phyloP scores from a whole-genome alignment of 2,113 vertebrate genomes.

The Brienomyrus longianalis region DNA sequence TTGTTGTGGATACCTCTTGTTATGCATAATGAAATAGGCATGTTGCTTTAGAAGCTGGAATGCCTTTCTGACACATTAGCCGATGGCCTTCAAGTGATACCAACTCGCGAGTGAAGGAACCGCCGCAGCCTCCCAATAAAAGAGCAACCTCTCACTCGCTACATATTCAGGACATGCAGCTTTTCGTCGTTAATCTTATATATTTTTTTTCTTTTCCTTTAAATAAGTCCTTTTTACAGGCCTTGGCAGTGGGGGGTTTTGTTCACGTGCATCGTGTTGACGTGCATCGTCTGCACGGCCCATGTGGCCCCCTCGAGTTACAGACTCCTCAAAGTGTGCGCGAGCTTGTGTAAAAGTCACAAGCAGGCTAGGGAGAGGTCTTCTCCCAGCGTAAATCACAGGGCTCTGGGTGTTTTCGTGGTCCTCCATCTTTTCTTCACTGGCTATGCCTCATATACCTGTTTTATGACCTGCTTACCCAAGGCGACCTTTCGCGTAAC shows the following conservation, averaged over 20 bases:
- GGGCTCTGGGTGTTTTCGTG: neutral
- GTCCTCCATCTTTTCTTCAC: neutral
- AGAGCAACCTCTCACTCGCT: neutral
- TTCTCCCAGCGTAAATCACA: neutral
- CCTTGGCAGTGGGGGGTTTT: neutral
- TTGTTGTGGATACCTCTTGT: conserved; percentile 9
- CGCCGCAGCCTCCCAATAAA: neutral
- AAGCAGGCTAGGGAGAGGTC: neutral
- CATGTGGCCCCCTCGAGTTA: neutral
- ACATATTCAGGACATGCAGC: neutral
- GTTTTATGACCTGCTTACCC: conserved; percentile 5
- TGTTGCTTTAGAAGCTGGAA: neutral
- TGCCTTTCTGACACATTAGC: conserved; percentile 13
- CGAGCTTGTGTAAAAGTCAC: neutral
- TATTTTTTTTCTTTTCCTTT: neutral
- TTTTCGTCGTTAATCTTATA: neutral
- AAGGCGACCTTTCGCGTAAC: conserved; percentile 10
- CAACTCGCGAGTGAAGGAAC: neutral
- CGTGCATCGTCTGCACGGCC: neutral
- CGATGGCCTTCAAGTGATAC: neutral
- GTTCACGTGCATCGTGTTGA: neutral
- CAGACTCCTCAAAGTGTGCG: neutral
- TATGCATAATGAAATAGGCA: conserved; percentile 18
- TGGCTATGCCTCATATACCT: neutral
- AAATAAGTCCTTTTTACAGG: neutral